These are phyloP conservation scores for Festucalex cinctus DNA, from an alignment of 2,113 vertebrate species.

Conservation along the genomic window DNA sequence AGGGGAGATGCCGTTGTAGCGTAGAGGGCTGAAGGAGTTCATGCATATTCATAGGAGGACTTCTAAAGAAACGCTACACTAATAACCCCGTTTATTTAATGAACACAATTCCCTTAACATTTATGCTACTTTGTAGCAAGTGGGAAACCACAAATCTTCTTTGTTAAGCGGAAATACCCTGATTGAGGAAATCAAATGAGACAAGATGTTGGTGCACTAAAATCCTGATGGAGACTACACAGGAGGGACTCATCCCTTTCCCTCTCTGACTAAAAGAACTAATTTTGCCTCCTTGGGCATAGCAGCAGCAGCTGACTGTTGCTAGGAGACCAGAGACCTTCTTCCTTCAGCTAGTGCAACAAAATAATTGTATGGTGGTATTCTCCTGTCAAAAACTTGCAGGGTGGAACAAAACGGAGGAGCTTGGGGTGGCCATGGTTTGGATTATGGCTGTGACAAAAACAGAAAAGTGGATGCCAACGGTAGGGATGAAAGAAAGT, in stretches of 20 bases:
- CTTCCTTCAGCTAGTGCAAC: constrained; percentile 65
- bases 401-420: constrained; percentile 52
- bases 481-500: neutral
- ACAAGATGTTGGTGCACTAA: constrained; percentile 3
- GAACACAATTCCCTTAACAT: constrained; percentile 7
- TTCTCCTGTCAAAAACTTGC: constrained; percentile 66
- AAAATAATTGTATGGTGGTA: constrained; percentile 71
- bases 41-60: constrained; percentile 18
- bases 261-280: constrained; percentile 44
- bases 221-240: constrained; percentile 2
- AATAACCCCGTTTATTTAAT: constrained; percentile 14
- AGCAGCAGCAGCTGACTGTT: constrained; percentile 70
- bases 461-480: constrained; percentile 18
- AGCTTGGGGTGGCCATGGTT: constrained; percentile 34
- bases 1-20: constrained; percentile 1
- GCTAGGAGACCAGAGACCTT: constrained; percentile 74
- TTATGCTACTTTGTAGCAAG: constrained; percentile 19
- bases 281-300: constrained; percentile 65
- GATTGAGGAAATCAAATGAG: constrained; percentile 6
- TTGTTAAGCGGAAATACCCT: constrained; percentile 1
- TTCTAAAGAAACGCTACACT: constrained; percentile 1
- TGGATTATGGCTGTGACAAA: constrained; percentile 35
- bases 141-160: constrained; percentile 12
- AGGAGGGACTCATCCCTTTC: constrained; percentile 24
- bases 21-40: constrained; percentile 4